These are phyloP conservation scores for Hippocampus abdominalis DNA, from an alignment of 2,113 vertebrate species.

Conservation along the genomic window DNA sequence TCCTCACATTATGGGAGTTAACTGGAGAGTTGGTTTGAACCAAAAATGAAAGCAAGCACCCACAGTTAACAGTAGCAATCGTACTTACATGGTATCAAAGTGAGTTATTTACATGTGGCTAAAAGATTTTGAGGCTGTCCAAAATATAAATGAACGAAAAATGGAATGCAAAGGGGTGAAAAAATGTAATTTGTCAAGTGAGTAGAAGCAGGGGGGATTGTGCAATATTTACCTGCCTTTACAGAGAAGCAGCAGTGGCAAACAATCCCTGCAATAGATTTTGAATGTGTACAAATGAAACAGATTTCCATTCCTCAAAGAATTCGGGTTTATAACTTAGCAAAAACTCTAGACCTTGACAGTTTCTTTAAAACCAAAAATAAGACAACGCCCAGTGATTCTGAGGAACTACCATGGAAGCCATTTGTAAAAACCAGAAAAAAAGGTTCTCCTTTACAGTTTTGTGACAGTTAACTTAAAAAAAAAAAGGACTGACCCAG, in stretches of 20 bases:
- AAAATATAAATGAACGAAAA: constrained; percentile 54
- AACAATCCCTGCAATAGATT: constrained; percentile 78
- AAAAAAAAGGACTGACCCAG: constrained; percentile 55
- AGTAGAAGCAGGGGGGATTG: constrained; percentile 75
- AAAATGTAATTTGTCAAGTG: constrained; percentile 47
- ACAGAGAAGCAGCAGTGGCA: constrained; percentile 79
- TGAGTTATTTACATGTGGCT: constrained; percentile 65
- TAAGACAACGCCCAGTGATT: constrained; percentile 26
- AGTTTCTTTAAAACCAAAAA: constrained; percentile 31
- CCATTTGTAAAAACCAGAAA: constrained; percentile 68
- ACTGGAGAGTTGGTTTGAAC: constrained; percentile 61
- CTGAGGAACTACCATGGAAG: constrained; percentile 53
- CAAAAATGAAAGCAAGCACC: constrained; percentile 64
- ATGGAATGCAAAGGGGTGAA: constrained; percentile 65
- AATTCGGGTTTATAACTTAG: constrained; percentile 51
- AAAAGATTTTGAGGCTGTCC: constrained; percentile 59
- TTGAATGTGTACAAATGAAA: constrained; percentile 35
- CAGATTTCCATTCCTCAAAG: constrained; percentile 53
- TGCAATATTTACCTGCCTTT: constrained; percentile 88
- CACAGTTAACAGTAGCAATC: constrained; percentile 72
- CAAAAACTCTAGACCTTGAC: constrained; percentile 34
- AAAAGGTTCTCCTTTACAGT: constrained; percentile 65
- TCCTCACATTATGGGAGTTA: constrained; percentile 59
- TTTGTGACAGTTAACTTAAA: constrained; percentile 77
- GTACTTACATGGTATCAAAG: constrained; percentile 64